Evolutionary conservation across 2,888 invertebrate species (phyloP).

Genomic region (Tetranychus truncatus): DNA sequence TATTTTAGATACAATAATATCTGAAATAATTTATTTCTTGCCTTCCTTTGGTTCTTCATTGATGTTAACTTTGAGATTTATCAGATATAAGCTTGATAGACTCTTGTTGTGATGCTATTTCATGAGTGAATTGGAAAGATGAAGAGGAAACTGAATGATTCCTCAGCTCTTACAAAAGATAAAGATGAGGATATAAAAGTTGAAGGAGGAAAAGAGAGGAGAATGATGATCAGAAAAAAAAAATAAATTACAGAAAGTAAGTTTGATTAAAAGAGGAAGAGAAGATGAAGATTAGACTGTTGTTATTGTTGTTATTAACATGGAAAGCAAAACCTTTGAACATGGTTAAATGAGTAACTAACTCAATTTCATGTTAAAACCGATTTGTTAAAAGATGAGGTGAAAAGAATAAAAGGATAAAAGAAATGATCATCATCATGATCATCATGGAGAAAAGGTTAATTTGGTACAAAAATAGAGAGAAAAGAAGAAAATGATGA

Average conservation of each 20-base stretch:
- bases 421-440: not conserved
- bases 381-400: not conserved
- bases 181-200: not conserved
- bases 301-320: not conserved
- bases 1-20: too few relatives aligned
- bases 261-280: not conserved
- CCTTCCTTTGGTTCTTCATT: not conserved
- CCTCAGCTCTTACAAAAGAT: not conserved
- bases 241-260: not conserved
- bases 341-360: not conserved
- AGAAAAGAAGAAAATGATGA: not conserved
- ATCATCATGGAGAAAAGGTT: not conserved
- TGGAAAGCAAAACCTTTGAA: not conserved
- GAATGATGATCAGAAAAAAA: not conserved
- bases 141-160: not conserved
- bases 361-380: not conserved
- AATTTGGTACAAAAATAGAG: not conserved
- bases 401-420: not conserved
- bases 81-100: not conserved
- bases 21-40: too few relatives aligned
- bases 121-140: not conserved
- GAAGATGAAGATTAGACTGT: not conserved
- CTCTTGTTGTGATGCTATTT: not conserved
- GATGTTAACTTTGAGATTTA: not conserved
- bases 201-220: conserved; percentile 5